Base-by-base conservation (phyloP, 2,113 vertebrate genomes). In the Engraulis encrasicolus region DNA sequence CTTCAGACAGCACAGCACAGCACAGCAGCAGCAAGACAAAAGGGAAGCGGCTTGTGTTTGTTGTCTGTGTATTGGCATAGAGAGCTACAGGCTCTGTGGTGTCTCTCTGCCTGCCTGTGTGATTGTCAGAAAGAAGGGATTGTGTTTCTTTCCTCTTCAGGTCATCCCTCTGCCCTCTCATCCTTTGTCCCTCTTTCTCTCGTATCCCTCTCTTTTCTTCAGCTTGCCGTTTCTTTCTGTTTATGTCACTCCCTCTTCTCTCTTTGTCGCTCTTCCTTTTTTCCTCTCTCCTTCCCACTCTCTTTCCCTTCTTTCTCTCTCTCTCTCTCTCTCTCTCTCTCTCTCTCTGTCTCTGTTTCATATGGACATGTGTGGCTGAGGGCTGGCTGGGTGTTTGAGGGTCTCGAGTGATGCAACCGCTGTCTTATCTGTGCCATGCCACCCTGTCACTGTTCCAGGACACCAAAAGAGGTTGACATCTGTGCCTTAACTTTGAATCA, bases 401-500 rank as follows among this genome's bases (percentile, higher is more conserved):
- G 54, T 61, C 54, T 61, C 20, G 54, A 61, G 54, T 61, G 54
- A 61, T 61, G 54, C 54, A 61, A 61, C 54, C 54, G 20, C 54
- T 61, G 54, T 61, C 54, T 61, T 61, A 23, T 61, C n/a, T 61
- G n/a, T 23, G 6, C n/a, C 54, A 6, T 61, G 54, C 54, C 11
- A 7, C 54, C 27, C 20, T 61, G 27, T n/a, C 54, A 23, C 54
- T 23, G 50, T 54, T n/a, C n/a, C n/a, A n/a, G n/a, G n/a, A n/a
- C n/a, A n/a, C n/a, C n/a, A n/a, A n/a, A n/a, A n/a, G n/a, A n/a
- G n/a, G n/a, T n/a, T n/a, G n/a, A n/a, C n/a, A n/a, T n/a, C n/a
- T n/a, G n/a, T n/a, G n/a, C n/a, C n/a, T n/a, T n/a, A n/a, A n/a
- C n/a, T n/a, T n/a, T n/a, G n/a, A n/a, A n/a, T n/a, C n/a, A n/a